Conservation (phyloP, 2,113 vertebrate genomes). For the Semnornis frantzii region DNA sequence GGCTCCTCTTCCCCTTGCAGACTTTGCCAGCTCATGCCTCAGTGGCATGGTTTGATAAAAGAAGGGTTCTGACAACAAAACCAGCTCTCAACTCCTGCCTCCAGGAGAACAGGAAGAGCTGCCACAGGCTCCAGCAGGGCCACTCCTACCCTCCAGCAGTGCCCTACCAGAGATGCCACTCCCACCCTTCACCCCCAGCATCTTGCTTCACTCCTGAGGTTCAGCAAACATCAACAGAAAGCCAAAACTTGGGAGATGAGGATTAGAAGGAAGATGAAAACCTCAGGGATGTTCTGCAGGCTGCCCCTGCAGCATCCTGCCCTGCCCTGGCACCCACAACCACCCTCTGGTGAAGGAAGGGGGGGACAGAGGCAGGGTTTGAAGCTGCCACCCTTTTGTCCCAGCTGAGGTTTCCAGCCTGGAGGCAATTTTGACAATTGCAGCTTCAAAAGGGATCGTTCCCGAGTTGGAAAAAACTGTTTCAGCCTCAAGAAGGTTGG, state of each 20-base stretch:
- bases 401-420: neutral
- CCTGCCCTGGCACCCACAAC: neutral
- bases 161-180: fast-evolving
- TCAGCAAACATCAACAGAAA: neutral
- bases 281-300: neutral
- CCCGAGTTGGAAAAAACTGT: neutral
- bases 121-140: fast-evolving
- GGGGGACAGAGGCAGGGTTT: fast-evolving
- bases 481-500: conserved; percentile 16
- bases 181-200: neutral
- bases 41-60: fast-evolving
- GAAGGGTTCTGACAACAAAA: neutral
- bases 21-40: neutral
- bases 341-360: fast-evolving
- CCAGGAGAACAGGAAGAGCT: neutral
- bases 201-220: fast-evolving
- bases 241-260: neutral
- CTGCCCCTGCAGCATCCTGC: neutral
- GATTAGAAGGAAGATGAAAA: neutral
- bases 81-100: neutral
- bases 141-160: too few relatives aligned
- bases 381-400: neutral
- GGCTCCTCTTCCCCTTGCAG: neutral
- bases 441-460: neutral
- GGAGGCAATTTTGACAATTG: neutral